A percentile compares a stretch with the other conserved stretches of the same genome.
Conservation (phyloP, 2,113 vertebrate species). For the Passer domesticus region DNA sequence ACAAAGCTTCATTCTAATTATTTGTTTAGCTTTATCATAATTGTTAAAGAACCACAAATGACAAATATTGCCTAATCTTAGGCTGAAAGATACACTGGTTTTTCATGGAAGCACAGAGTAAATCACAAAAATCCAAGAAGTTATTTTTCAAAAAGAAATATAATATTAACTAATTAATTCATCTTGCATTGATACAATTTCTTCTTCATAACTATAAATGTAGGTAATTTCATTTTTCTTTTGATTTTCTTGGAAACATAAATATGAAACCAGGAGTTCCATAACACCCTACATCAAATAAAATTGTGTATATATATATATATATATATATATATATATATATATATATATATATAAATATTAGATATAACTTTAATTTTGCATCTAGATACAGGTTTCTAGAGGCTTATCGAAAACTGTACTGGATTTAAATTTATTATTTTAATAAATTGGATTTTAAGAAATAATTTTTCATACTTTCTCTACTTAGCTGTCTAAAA, state of each 20-base stretch:
- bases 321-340: too few relatives aligned
- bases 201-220: background rate
- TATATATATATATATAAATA: background rate
- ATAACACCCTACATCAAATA: background rate
- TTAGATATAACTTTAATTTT: background rate
- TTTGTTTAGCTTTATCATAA: background rate
- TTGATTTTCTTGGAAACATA: background rate
- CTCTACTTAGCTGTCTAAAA: background rate
- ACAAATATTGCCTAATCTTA: background rate
- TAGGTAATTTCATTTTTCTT: background rate
- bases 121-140: background rate
- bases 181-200: background rate
- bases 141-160: background rate
- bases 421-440: background rate
- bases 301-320: background rate
- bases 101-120: background rate
- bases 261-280: background rate
- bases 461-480: background rate
- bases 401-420: background rate
- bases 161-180: background rate
- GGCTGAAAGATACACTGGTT: background rate
- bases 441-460: background rate
- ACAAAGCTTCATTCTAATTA: background rate
- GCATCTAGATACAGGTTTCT: background rate
- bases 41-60: background rate